phyloP scores from a whole-genome alignment of 2,888 invertebrate species.

The Drosophila merina region DNA sequence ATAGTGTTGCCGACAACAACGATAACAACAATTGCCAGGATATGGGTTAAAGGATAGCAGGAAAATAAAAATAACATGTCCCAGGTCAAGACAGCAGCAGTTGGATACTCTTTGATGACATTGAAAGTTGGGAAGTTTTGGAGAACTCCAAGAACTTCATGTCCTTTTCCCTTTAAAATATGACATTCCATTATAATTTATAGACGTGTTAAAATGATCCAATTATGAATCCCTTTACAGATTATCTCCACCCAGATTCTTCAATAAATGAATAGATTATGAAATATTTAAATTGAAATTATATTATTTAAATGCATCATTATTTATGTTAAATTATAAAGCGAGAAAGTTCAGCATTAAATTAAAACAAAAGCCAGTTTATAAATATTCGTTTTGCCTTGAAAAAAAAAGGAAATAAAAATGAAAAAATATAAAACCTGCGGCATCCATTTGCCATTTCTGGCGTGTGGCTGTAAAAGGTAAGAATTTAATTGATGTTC shows the following conservation, averaged over 20 bases:
- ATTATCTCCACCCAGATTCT: no score
- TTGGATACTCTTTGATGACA: not conserved
- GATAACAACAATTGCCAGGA: slow-evolving; percentile 32
- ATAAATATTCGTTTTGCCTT: not conserved
- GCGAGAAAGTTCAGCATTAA: no score
- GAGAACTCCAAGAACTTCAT: not conserved
- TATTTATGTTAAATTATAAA: no score
- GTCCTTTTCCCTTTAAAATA: no score
- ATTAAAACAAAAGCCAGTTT: slow-evolving; percentile 3
- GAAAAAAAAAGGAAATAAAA: slow-evolving; percentile 5
- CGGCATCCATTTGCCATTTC: slow-evolving; percentile 5
- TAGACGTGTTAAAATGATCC: no score
- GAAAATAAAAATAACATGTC: not conserved
- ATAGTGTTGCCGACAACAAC: slow-evolving; percentile 73
- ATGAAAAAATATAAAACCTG: slow-evolving; percentile 15
- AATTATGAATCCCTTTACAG: no score
- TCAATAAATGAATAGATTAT: no score
- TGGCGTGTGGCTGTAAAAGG: slow-evolving; percentile 28
- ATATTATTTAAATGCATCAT: no score
- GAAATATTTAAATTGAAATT: no score
- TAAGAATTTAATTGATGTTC: slow-evolving; percentile 81
- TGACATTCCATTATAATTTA: no score
- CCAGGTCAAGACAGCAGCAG: not conserved
- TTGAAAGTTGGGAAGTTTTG: not conserved
- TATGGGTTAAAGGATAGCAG: slow-evolving; percentile 15